Percentiles rank a stretch among this genome's conserved stretches.
These are phyloP conservation scores for Lasioglossum pauxillum DNA, from an alignment of 2,888 invertebrate species.

Conservation along the genomic window DNA sequence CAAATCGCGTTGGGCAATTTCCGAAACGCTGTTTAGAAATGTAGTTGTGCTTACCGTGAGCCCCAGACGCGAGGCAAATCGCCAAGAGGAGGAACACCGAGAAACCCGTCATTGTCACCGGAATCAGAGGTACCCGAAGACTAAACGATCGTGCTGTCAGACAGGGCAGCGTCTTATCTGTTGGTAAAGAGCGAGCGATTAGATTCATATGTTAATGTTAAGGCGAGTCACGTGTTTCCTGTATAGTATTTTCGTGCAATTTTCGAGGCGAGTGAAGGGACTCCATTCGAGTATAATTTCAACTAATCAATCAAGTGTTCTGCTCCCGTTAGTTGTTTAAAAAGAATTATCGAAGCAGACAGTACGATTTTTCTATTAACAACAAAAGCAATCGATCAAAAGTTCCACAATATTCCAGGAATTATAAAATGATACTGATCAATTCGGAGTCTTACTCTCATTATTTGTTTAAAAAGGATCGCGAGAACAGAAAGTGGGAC, in stretches of 20 bases:
- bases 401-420: background rate
- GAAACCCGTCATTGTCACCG: conserved; percentile 36
- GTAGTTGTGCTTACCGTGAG: conserved; percentile 35
- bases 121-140: conserved; percentile 16
- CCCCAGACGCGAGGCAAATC: conserved; percentile 32
- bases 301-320: background rate
- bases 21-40: background rate
- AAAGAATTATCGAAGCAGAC: background rate
- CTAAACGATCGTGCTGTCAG: conserved; percentile 22
- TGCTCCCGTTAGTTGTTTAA: background rate
- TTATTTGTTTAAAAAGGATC: background rate
- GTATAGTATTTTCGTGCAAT: background rate
- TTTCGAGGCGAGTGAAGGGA: background rate
- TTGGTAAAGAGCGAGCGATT: conserved; percentile 33
- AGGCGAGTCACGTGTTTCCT: background rate
- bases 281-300: background rate
- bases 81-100: conserved; percentile 15
- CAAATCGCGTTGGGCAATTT: background rate
- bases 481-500: no score
- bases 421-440: background rate
- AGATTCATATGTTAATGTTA: conserved; percentile 36
- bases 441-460: no score
- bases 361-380: background rate
- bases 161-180: conserved; percentile 38
- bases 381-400: background rate